phyloP scores from a whole-genome alignment of 2,113 vertebrate species.

The Pseudorasbora parva region DNA sequence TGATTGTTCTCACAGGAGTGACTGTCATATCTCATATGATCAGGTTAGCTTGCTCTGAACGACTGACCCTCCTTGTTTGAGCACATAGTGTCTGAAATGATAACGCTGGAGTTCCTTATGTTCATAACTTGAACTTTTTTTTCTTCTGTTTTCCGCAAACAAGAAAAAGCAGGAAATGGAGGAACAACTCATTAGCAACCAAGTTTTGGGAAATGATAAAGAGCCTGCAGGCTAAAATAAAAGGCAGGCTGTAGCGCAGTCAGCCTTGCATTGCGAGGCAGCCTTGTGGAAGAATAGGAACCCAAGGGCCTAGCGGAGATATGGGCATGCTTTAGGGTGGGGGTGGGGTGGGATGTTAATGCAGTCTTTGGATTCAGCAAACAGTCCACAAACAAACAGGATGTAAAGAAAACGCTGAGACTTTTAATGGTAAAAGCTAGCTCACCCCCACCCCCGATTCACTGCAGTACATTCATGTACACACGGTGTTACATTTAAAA shows the following conservation, averaged over 20 bases:
- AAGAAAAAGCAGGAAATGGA: slow-evolving; percentile 49
- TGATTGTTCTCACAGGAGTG: neutral
- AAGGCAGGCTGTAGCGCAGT: slow-evolving; percentile 63
- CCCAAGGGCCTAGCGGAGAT: slow-evolving; percentile 48
- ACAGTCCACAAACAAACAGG: slow-evolving; percentile 24
- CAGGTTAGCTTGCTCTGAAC: neutral
- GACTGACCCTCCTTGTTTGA: neutral
- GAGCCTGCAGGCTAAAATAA: slow-evolving; percentile 61
- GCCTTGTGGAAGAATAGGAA: slow-evolving; percentile 68
- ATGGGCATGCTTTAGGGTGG: neutral
- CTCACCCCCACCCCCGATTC: neutral
- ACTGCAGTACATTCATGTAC: neutral
- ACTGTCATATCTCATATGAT: neutral
- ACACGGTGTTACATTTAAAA: no score
- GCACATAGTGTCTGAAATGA: slow-evolving; percentile 2
- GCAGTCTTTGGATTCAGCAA: slow-evolving; percentile 16
- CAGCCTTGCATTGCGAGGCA: slow-evolving; percentile 60
- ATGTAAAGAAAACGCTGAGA: neutral
- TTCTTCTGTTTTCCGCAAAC: slow-evolving; percentile 45
- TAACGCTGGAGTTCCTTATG: slow-evolving; percentile 1
- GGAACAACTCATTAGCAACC: slow-evolving; percentile 64
- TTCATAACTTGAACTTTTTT: neutral
- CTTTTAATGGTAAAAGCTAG: neutral
- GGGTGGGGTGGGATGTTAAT: slow-evolving; percentile 10
- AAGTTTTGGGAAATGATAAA: slow-evolving; percentile 56